phyloP scores from a whole-genome alignment of 1,140 invertebrate species.

The Lasioglossum baleicum region DNA sequence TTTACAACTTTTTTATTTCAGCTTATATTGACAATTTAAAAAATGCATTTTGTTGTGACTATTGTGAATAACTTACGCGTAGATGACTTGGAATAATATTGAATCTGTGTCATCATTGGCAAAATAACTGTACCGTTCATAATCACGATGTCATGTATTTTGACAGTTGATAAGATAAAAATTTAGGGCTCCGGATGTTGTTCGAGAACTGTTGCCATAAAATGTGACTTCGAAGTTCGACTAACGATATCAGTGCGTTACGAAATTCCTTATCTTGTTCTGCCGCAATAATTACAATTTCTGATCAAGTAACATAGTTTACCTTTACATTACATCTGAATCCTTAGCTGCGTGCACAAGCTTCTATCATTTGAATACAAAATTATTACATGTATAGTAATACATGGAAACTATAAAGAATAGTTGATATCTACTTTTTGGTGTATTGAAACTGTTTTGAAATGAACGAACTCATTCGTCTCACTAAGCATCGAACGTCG shows the following conservation, averaged over 20 bases:
- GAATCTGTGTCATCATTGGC: no score
- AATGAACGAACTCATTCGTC: neutral
- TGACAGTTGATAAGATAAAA: slow-evolving; percentile 30
- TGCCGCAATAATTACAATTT: neutral
- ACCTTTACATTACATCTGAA: neutral
- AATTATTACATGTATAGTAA: neutral
- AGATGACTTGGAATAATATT: no score
- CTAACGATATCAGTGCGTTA: slow-evolving; percentile 24
- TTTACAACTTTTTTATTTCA: no score
- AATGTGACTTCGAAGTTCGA: slow-evolving; percentile 12
- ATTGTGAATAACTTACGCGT: no score
- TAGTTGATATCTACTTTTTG: no score
- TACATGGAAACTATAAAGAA: neutral
- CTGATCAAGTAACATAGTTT: neutral
- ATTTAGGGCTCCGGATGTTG: slow-evolving; percentile 7
- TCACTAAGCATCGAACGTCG: neutral
- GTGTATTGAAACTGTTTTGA: no score
- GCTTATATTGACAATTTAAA: no score
- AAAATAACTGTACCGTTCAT: no score
- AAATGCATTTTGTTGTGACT: no score
- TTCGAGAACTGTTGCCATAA: slow-evolving; percentile 16
- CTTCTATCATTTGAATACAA: neutral
- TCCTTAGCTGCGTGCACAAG: neutral
- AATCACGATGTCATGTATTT: neutral
- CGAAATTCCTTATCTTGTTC: neutral